A percentile compares a stretch with the other conserved stretches of the same genome.
These are phyloP conservation scores for Orchestes rusci DNA, from an alignment of 2,888 invertebrate species.

Conservation along the genomic window DNA sequence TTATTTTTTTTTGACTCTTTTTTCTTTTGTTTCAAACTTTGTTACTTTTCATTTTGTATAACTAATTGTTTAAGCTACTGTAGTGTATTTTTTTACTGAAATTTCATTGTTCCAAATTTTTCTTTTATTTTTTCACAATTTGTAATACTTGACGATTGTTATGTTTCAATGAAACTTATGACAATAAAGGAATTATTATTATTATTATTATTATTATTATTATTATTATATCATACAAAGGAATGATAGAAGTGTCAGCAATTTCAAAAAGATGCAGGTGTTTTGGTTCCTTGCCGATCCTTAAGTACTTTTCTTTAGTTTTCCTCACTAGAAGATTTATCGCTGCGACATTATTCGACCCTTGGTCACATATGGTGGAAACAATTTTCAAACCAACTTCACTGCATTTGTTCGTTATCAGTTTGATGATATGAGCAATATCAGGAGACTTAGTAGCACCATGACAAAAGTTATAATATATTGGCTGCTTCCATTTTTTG, in stretches of 20 bases:
- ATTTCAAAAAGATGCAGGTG: constrained; percentile 1
- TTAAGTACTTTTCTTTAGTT: constrained; percentile 1
- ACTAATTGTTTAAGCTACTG: no score
- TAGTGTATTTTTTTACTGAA: no score
- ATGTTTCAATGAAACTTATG: no score
- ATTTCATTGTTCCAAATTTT: no score
- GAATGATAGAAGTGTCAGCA: constrained; percentile 1
- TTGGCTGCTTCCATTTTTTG: constrained; percentile 23
- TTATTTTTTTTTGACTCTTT: no score
- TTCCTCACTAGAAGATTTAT: constrained; percentile 6
- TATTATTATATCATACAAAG: constrained; percentile 9
- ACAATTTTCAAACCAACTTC: constrained; percentile 22
- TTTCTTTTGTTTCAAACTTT: no score
- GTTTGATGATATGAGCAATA: constrained; percentile 6
- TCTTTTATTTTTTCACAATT: no score
- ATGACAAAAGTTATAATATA: constrained; percentile 16
- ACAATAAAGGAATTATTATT: no score
- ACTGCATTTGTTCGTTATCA: constrained; percentile 7
- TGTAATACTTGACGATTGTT: no score
- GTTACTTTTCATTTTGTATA: no score
- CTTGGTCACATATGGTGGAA: constrained; percentile 27
- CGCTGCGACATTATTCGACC: constrained; percentile 22
- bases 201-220: no score
- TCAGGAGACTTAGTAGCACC: constrained; percentile 16
- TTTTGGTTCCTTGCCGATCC: background rate